Percentiles rank a stretch among this genome's conserved stretches.
These are phyloP conservation scores for Rhinopomastus cyanomelas DNA, from an alignment of 2,113 vertebrate genomes.

Conservation along the genomic window DNA sequence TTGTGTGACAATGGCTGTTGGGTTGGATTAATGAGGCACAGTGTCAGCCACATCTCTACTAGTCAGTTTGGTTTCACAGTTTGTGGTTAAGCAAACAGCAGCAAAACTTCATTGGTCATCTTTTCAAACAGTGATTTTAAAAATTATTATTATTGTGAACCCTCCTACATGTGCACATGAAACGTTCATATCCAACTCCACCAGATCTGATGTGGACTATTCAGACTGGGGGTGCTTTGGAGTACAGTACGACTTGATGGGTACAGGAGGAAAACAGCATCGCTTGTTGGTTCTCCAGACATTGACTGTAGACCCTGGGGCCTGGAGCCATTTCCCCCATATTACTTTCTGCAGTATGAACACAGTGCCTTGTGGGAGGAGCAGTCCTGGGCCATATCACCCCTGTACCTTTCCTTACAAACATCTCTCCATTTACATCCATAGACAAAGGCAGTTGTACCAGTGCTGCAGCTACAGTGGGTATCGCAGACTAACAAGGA, in stretches of 20 bases:
- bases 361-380: too few species aligned
- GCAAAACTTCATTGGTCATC: not conserved
- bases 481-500: not conserved
- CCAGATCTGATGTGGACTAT: fast-evolving
- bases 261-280: not conserved
- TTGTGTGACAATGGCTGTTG: not conserved
- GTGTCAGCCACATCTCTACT: not conserved
- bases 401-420: not conserved
- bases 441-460: not conserved
- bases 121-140: not conserved
- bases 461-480: not conserved
- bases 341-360: too few species aligned
- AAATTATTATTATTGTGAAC: not conserved
- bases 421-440: not conserved
- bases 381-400: too few species aligned
- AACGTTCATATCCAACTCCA: not conserved
- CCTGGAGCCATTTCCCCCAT: not conserved
- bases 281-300: not conserved
- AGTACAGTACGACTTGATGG: not conserved
- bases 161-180: fast-evolving
- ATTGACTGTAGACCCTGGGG: not conserved
- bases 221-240: not conserved
- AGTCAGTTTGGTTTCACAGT: not conserved
- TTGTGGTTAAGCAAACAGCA: not conserved
- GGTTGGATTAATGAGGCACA: not conserved